These are phyloP conservation scores for Brachyhypopomus occidentalis DNA, from an alignment of 2,113 vertebrate genomes.

Conservation along the genomic window DNA sequence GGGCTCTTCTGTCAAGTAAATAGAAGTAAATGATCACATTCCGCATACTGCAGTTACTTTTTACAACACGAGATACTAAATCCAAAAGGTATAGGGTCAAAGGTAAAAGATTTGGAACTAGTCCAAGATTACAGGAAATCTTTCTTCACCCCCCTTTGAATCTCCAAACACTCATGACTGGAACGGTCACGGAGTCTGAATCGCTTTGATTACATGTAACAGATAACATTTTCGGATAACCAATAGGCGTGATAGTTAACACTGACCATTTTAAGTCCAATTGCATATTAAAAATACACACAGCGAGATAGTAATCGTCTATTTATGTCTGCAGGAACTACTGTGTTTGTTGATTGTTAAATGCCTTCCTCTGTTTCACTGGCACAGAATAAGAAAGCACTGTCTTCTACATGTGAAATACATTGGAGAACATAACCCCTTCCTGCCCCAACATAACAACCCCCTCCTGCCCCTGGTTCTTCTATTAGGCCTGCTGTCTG, in stretches of 20 bases:
- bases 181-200: too few species aligned
- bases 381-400: neutral
- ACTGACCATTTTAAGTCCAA: too few species aligned
- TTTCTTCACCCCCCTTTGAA: too few species aligned
- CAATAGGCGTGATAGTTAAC: too few species aligned
- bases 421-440: too few species aligned
- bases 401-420: neutral
- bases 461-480: conserved; percentile 60
- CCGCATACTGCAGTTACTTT: neutral
- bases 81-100: neutral
- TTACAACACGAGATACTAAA: neutral
- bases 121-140: neutral
- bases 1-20: neutral
- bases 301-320: too few species aligned
- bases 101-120: neutral
- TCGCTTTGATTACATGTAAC: too few species aligned
- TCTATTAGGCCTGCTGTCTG: conserved; percentile 49
- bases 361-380: neutral
- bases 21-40: neutral
- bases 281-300: neutral
- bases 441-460: neutral
- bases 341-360: neutral
- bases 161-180: too few species aligned
- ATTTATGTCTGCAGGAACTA: neutral
- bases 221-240: too few species aligned